A percentile compares a stretch with the other conserved stretches of the same genome.
Conservation (phyloP, 1,140 invertebrate species). For the Lineus longissimus region DNA sequence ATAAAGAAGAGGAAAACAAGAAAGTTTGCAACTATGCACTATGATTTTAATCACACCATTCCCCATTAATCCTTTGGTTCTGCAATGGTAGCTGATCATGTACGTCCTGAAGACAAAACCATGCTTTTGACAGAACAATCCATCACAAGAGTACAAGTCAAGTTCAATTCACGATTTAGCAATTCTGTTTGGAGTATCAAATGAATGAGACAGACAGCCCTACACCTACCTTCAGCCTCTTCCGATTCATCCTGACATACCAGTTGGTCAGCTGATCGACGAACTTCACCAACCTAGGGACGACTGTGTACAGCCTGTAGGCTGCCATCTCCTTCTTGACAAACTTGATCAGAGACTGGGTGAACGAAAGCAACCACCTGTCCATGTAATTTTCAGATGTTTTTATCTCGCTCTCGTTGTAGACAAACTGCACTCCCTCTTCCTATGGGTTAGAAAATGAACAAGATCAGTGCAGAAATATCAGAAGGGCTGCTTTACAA, state of each 20-base stretch:
- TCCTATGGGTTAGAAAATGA: constrained; percentile 51
- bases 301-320: constrained; percentile 92
- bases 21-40: too few species aligned
- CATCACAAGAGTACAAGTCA: too few species aligned
- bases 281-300: constrained; percentile 89
- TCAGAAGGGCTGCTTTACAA: too few species aligned
- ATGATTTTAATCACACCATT: too few species aligned
- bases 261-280: constrained; percentile 98
- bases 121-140: too few species aligned
- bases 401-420: constrained; percentile 47
- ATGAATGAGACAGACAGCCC: too few species aligned
- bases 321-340: constrained; percentile 88
- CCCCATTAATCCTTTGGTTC: too few species aligned
- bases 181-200: too few species aligned
- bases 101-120: too few species aligned
- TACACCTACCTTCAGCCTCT: constrained; percentile 71
- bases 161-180: too few species aligned
- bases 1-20: neutral
- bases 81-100: too few species aligned
- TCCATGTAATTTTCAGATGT: constrained; percentile 84
- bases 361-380: constrained; percentile 94
- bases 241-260: constrained; percentile 96
- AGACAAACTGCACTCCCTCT: constrained; percentile 56
- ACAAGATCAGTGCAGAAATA: neutral
- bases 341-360: constrained; percentile 85